phyloP scores from a whole-genome alignment of 2,797 vertebrate species.

The Carcharodon carcharias region DNA sequence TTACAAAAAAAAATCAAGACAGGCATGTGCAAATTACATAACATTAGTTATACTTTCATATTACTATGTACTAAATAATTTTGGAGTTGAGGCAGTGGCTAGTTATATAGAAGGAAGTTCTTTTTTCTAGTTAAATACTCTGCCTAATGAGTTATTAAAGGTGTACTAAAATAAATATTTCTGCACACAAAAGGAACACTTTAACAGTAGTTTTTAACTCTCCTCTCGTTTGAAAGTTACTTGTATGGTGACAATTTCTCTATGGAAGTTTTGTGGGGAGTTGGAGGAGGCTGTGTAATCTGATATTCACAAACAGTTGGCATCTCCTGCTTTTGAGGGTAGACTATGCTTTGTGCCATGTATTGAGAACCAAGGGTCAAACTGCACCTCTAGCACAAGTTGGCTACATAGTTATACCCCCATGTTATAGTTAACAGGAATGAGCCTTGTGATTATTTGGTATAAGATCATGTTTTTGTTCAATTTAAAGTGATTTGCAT shows the following conservation, averaged over 20 bases:
- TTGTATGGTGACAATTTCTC: background rate
- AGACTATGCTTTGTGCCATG: background rate
- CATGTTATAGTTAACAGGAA: background rate
- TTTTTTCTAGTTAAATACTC: background rate
- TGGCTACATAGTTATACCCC: background rate
- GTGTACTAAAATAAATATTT: background rate
- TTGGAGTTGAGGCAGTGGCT: background rate
- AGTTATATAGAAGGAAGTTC: too few species aligned
- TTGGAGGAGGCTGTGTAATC: background rate
- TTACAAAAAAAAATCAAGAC: background rate
- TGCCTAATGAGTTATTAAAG: background rate
- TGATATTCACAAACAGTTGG: background rate
- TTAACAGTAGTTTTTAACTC: background rate
- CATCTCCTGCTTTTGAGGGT: background rate
- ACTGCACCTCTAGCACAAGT: background rate
- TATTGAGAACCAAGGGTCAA: background rate
- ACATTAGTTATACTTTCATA: background rate
- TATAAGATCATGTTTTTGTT: background rate
- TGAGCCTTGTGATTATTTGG: background rate
- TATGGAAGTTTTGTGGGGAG: background rate
- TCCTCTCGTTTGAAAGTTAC: background rate
- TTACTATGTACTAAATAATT: background rate
- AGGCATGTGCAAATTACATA: background rate
- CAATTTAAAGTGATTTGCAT: background rate
- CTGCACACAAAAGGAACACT: background rate